A percentile compares a stretch with the other conserved stretches of the same genome.
phyloP scores from a whole-genome alignment of 2,888 invertebrate species.

The Drosophila parthenogenetica region DNA sequence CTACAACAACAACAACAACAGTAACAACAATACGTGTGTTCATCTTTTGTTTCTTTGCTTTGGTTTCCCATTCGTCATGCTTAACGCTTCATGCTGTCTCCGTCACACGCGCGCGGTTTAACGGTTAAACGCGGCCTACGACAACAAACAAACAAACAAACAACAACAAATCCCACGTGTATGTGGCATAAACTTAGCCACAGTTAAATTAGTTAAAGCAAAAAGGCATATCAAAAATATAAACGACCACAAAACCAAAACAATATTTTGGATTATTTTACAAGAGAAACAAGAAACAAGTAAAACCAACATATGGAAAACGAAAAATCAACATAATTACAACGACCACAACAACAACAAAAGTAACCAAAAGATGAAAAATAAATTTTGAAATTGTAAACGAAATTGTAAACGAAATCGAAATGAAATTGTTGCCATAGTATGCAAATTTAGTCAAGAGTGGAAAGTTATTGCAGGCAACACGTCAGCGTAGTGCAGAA shows the following conservation, averaged over 20 bases:
- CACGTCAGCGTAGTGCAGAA: conserved; percentile 43
- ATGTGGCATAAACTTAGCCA: conserved; percentile 24
- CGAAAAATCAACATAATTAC: conserved; percentile 12
- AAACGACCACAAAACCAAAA: conserved; percentile 23
- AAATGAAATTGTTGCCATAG: conserved; percentile 44
- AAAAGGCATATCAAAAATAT: conserved; percentile 48
- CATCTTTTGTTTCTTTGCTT: conserved; percentile 14
- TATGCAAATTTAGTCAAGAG: conserved; percentile 46
- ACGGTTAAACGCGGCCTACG: conserved; percentile 60
- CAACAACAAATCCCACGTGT: conserved; percentile 34
- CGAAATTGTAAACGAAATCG: conserved; percentile 15
- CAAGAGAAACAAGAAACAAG: conserved; percentile 12
- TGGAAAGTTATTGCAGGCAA: conserved; percentile 30
- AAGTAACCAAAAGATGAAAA: conserved; percentile 1
- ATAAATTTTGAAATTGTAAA: background rate
- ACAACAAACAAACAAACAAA: conserved; percentile 48
- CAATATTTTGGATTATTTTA: conserved; percentile 42
- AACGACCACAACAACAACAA: background rate
- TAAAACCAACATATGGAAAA: too few relatives aligned
- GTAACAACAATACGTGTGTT: conserved; percentile 21
- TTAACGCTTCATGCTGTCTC: conserved; percentile 27
- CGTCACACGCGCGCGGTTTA: conserved; percentile 35
- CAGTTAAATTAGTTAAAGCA: conserved; percentile 31
- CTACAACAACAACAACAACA: conserved; percentile 1
- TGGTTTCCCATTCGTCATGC: conserved; percentile 35